Evolutionary conservation across 2,888 invertebrate species (phyloP), one percentile per base, ranked within the genome.

Genomic region (Mythimna lalbum): DNA sequence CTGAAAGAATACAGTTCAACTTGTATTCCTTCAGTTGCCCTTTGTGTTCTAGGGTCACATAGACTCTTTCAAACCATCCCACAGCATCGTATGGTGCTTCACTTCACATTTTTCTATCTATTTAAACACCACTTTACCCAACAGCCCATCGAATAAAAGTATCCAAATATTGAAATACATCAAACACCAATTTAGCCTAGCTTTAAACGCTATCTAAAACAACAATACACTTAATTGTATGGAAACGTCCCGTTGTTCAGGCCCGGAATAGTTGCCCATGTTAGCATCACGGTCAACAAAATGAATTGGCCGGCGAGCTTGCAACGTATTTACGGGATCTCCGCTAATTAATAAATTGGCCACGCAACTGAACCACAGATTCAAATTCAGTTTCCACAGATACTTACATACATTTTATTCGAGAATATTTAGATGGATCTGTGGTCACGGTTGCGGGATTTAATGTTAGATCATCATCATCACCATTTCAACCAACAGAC

Each of bases 271-370:
- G 57, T 33, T 39, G 12, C 12, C 2, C 50, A 14, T 49, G 39
- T 66, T 39, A 56, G 57, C 57, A 47, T 50, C 68, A 81, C 82
- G 72, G 73, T 67, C 78, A 81, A 85, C 84, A 80, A 76, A 80
- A 85, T 83, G 4, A 84, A 86, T 84, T 82, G 81, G 63, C 65
- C 4, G 10, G 43, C 77, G 80, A 80, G 80, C 39, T 14, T 76
- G 61, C 53, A 61, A 73, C 64, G 72, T 64, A 55, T 62, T 63
- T 43, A 36, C 67, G 14, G 17, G 71, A 66, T 63, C 57, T 63
- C 36, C 49, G 66, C 56, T 43, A 69, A 69, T 78, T 63, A 73
- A 69, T 74, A 76, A 75, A 81, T 80, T 80, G 70, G 63, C 31
- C 49, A 53, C 10, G 17, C n/a, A 23, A 59, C 49, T 7, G 23